Conservation (phyloP, 2,113 vertebrate species). For the Stegostoma tigrinum region DNA sequence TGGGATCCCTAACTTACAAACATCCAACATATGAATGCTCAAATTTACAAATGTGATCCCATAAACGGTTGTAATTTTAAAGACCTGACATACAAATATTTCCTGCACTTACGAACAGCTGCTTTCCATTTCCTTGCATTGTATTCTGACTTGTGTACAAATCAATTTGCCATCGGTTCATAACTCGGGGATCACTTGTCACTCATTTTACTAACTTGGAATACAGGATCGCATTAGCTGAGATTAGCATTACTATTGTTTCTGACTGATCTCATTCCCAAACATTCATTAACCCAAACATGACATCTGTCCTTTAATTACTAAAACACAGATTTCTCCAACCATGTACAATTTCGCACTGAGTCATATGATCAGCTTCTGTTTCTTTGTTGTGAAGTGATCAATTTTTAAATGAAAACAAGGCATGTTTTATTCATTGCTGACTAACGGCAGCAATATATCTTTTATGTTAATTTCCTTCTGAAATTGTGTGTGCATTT, state of each 20-base stretch:
- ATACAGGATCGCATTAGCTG: not conserved
- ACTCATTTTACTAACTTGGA: not conserved
- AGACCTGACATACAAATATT: no score
- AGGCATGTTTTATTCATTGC: not conserved
- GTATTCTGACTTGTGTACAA: no score
- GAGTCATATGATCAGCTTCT: conserved; percentile 1
- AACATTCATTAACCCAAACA: not conserved
- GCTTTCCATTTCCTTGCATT: no score
- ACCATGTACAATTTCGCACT: not conserved
- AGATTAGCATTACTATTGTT: not conserved
- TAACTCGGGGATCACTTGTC: no score
- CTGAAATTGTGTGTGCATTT: not conserved
- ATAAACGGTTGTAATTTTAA: no score
- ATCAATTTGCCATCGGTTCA: no score
- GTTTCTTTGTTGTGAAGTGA: not conserved
- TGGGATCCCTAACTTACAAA: no score
- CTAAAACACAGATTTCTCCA: conserved; percentile 13
- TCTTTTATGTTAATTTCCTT: conserved; percentile 1
- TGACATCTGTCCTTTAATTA: not conserved
- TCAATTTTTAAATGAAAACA: not conserved
- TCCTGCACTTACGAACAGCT: no score
- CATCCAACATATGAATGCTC: no score
- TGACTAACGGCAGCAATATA: not conserved
- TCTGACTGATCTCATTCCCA: not conserved
- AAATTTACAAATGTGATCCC: no score